phyloP scores from a whole-genome alignment of 1,140 invertebrate genomes.

The Plutomurus gul region DNA sequence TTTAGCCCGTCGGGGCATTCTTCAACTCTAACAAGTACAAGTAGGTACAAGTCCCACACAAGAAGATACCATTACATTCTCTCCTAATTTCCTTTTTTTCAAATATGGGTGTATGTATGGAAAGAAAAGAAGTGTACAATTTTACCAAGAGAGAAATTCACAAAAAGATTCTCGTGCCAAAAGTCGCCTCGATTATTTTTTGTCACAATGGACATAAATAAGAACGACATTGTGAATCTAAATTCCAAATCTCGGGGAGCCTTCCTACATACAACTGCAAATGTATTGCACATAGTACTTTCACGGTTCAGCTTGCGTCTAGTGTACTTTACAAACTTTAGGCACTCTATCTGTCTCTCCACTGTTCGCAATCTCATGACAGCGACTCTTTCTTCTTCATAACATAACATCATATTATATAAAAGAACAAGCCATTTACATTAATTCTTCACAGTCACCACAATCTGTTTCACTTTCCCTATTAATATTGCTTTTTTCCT shows the following conservation, averaged over 20 bases:
- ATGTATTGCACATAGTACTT: too few species aligned
- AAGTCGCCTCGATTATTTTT: conserved; percentile 5
- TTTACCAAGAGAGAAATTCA: not conserved
- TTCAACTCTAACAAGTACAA: too few species aligned
- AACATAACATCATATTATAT: not conserved
- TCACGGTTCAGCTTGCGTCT: too few species aligned
- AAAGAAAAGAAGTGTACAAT: too few species aligned
- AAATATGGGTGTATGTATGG: too few species aligned
- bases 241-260: conserved; percentile 12
- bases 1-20: too few species aligned
- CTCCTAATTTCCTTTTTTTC: too few species aligned
- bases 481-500: not conserved
- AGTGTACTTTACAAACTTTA: too few species aligned
- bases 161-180: not conserved
- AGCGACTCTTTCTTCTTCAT: not conserved
- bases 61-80: too few species aligned
- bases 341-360: too few species aligned
- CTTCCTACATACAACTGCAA: too few species aligned
- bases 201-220: conserved; percentile 27
- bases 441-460: not conserved
- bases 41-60: too few species aligned
- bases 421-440: conserved; percentile 1
- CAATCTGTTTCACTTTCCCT: not conserved
- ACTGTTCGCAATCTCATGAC: not conserved
- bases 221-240: conserved; percentile 25